Percentiles rank a stretch among this genome's conserved stretches.
Conservation (phyloP, 2,113 vertebrate genomes). For the Corydoras sp. region DNA sequence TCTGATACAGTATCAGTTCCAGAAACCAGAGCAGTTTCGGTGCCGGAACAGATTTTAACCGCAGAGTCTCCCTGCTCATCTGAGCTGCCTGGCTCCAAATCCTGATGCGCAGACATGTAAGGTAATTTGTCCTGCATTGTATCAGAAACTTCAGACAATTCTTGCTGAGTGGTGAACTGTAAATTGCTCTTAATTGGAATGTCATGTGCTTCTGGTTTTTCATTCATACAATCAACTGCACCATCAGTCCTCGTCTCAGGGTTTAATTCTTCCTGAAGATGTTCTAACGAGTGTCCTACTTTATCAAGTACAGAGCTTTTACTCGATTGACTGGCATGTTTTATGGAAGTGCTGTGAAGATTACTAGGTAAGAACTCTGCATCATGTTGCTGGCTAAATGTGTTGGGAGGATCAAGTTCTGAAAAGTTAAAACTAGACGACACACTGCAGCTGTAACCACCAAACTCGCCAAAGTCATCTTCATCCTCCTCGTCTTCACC, state of each 20-base stretch:
- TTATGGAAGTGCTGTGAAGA: slow-evolving; percentile 59
- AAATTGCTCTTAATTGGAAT: slow-evolving; percentile 17
- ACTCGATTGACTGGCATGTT: slow-evolving; percentile 4
- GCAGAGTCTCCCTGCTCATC: slow-evolving; percentile 9
- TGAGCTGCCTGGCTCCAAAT: slow-evolving; percentile 37
- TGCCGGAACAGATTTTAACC: neutral
- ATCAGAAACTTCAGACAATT: neutral
- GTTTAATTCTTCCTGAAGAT: neutral
- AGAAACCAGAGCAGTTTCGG: slow-evolving; percentile 3
- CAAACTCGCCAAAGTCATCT: slow-evolving; percentile 85
- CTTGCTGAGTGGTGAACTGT: neutral
- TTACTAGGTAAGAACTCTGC: slow-evolving; percentile 56
- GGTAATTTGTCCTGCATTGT: slow-evolving; percentile 54
- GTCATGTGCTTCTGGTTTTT: neutral
- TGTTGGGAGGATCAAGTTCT: slow-evolving; percentile 64
- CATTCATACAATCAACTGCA: neutral
- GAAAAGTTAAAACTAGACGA: slow-evolving; percentile 67
- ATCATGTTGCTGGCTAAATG: slow-evolving; percentile 55
- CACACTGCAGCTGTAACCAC: slow-evolving; percentile 71
- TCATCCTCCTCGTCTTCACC: slow-evolving; percentile 80
- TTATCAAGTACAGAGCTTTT: slow-evolving; percentile 1
- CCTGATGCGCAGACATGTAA: slow-evolving; percentile 40
- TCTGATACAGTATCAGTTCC: neutral
- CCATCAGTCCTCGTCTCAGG: neutral
- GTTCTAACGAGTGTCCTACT: neutral